These are phyloP conservation scores for Drosophila lacteicornis DNA, from an alignment of 1,140 invertebrate species.

Conservation along the genomic window DNA sequence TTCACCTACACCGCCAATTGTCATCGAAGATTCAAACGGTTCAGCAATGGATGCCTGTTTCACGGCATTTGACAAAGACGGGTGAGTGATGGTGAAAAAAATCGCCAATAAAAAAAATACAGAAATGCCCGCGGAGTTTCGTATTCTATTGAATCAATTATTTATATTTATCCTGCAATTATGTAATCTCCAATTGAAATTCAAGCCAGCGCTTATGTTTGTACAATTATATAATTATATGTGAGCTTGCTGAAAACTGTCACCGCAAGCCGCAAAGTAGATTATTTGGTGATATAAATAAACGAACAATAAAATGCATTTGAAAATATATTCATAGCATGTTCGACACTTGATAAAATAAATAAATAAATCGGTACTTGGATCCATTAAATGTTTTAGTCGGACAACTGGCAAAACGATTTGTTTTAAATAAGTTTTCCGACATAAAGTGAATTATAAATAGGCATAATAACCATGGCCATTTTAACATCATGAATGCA, in stretches of 20 bases:
- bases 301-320: conserved; percentile 13
- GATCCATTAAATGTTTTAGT: conserved; percentile 8
- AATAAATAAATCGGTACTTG: conserved; percentile 30
- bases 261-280: conserved; percentile 34
- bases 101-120: not conserved
- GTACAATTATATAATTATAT: conserved; percentile 43
- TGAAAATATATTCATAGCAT: conserved; percentile 8
- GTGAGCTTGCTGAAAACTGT: not conserved
- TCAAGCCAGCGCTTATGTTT: not conserved
- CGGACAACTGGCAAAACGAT: conserved; percentile 21
- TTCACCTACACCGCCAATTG: conserved; percentile 85
- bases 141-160: not conserved
- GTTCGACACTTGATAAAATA: conserved; percentile 1
- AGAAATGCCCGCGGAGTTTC: not conserved
- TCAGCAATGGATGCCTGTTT: conserved; percentile 94
- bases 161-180: conserved; percentile 24
- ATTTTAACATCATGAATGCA: conserved; percentile 19
- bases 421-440: conserved; percentile 10
- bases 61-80: conserved; percentile 94
- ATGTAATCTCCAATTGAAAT: conserved; percentile 15
- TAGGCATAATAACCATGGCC: not conserved
- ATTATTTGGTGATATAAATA: conserved; percentile 29
- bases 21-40: conserved; percentile 85
- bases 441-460: conserved; percentile 16
- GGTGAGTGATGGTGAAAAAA: conserved; percentile 85